Evolutionary conservation across 1,140 invertebrate genomes (phyloP).

Genomic region (Cotesia vestalis): DNA sequence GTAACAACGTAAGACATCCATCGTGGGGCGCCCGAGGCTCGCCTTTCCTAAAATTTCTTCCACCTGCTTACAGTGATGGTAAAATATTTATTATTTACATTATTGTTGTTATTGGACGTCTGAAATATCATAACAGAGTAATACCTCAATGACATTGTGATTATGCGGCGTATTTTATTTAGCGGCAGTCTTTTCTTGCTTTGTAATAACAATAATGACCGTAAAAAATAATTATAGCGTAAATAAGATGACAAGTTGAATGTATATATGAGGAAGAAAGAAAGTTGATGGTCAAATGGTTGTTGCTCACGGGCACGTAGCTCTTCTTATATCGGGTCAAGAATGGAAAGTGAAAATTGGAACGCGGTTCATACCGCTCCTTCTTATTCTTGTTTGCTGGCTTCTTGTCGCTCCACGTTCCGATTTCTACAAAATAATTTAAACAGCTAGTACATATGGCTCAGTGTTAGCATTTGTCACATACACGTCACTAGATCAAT

Average conservation of each 20-base stretch:
- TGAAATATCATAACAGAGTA: conserved; percentile 5
- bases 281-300: conserved; percentile 27
- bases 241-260: conserved; percentile 6
- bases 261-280: conserved; percentile 34
- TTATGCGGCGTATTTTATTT: too few relatives aligned
- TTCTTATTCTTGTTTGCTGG: neutral
- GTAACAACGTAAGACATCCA: conserved; percentile 93
- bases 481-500: too few relatives aligned
- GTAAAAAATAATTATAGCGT: neutral
- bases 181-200: neutral
- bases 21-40: conserved; percentile 88
- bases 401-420: conserved; percentile 6
- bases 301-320: conserved; percentile 30
- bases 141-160: too few relatives aligned
- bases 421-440: conserved; percentile 12
- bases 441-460: neutral
- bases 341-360: conserved; percentile 64
- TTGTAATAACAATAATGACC: neutral
- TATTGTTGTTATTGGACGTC: neutral
- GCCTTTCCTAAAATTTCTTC: conserved; percentile 81
- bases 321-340: conserved; percentile 40
- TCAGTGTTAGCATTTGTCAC: too few relatives aligned
- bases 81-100: conserved; percentile 52
- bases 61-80: conserved; percentile 87
- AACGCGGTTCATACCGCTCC: conserved; percentile 43